Base-by-base conservation (phyloP, 2,113 vertebrate genomes). In the Danio rerio region DNA sequence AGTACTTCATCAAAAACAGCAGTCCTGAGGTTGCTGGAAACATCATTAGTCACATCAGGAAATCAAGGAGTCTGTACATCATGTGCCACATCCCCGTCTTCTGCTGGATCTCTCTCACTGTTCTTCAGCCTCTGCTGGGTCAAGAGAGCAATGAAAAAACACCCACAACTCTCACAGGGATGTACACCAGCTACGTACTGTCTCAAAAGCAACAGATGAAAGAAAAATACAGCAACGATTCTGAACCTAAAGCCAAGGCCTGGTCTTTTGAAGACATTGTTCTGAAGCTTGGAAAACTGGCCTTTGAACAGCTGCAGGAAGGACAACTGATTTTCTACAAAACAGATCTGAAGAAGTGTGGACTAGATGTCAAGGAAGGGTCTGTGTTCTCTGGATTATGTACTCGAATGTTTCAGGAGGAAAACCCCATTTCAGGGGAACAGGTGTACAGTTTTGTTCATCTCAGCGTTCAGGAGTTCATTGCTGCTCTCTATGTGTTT, bases 401-500 rank as follows among this genome's bases (percentile, higher is more conserved):
- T 40, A 86, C 76, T 16, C 68, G 81, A 66, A 83, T 85, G 13
- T 83, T 84, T 43, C 83, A 85, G 42, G 55, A 75, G 12, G 63
- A 78, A 13, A 43, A 59, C 31, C 31, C 31, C 0, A 58, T 21
- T 58, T 62, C 71, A n/a, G 15, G 1, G 2, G 47, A 15, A 21
- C 73, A 70, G 4, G 65, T 80, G 16, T 88, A 82, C 56, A 81
- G 73, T 5, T 88, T 88, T 20, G 63, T 88, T 43, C 87, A 88
- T 49, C 40, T 83, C 52, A 88, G 82, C 6, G 65, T 88, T 20
- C 87, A 88, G 43, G 85, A 86, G 62, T 88, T 84, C 42, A 81
- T 88, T n/a, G 85, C 85, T 9, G 87, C 87, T 45, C 73, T 88
- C 9, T 86, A 79, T 59, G 74, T 81, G 61, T 85, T 88, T 66